phyloP scores from a whole-genome alignment of 2,113 vertebrate species.

The Salvelinus sp. region DNA sequence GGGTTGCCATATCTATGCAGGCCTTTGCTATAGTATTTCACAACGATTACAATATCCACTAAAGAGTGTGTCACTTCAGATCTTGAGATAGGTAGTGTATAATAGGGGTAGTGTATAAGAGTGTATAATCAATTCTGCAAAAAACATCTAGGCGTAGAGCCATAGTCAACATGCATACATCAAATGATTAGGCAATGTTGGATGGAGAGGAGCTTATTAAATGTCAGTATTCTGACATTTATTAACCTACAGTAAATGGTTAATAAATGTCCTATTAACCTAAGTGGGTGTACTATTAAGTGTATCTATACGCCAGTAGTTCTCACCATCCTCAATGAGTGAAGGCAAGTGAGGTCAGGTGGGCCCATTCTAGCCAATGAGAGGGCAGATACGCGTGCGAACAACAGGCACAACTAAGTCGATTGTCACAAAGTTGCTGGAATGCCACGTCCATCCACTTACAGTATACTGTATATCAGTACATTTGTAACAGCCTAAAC shows the following conservation, averaged over 20 bases:
- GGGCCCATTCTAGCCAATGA: no score
- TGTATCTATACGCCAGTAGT: not conserved
- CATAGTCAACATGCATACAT: not conserved
- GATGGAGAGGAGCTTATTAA: not conserved
- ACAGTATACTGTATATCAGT: no score
- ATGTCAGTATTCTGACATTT: not conserved
- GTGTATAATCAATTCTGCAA: not conserved
- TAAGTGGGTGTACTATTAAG: not conserved
- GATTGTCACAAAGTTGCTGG: no score
- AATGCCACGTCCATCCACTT: no score
- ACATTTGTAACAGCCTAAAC: no score
- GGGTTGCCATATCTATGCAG: not conserved
- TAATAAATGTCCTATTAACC: not conserved
- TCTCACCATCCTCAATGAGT: no score
- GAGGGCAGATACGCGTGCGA: no score
- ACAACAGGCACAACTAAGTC: no score
- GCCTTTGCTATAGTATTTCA: not conserved
- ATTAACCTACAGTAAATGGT: no score
- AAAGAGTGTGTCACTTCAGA: not conserved
- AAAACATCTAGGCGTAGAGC: not conserved
- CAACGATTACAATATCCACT: not conserved
- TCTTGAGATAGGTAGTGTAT: not conserved
- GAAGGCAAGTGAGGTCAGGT: no score
- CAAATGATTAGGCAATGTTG: not conserved
- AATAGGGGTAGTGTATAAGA: not conserved